Base-by-base conservation (phyloP, 2,797 vertebrate genomes). In the Thripadectes ignobilis region DNA sequence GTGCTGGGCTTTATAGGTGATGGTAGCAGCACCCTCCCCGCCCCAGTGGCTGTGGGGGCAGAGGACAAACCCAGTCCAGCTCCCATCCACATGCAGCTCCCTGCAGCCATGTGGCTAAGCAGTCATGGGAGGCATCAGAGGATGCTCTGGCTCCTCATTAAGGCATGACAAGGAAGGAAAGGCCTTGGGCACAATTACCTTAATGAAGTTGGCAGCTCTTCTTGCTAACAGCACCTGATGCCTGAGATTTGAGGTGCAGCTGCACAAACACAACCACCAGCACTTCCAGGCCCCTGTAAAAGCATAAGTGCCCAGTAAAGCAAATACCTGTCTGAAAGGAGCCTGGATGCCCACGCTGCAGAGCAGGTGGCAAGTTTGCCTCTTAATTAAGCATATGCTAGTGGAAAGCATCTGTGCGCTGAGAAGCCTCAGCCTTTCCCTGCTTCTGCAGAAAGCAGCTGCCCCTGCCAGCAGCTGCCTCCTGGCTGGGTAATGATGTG, bases 261-360 rank as follows among this genome's bases (percentile, higher is more conserved):
- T 79, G 85, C 34, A 45, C 78, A 72, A 91, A 88, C 48, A 69
- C 45, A 83, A 51, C 54, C 66, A 85, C 39, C 58, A 54, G 66
- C 1, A 0, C 46, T 45, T 88, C 34, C 83, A 24, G n/a, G 43
- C 39, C 36, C 71, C 85, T 69, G 38, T 49, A 75, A 93, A 90
- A 96, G 69, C 15, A 0, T 5, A 55, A 77, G 59, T 4, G 1
- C 54, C 66, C 3, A 1, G 76, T 43, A 95, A 76, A 92, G 62
- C 82, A 87, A 94, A 84, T 80, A 92, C 63, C 92, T 88, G 69
- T 48, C 79, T 80, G 67, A 92, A 78, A 89, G 39, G 20, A 94
- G 34, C 55, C 75, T 27, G 34, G 89, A 46, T 36, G 75, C 20
- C 55, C 78, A 24, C 1, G 6, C 69, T 82, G 58, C 73, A 62